These are phyloP conservation scores for Strigops habroptila DNA, from an alignment of 2,113 vertebrate species.

Conservation along the genomic window DNA sequence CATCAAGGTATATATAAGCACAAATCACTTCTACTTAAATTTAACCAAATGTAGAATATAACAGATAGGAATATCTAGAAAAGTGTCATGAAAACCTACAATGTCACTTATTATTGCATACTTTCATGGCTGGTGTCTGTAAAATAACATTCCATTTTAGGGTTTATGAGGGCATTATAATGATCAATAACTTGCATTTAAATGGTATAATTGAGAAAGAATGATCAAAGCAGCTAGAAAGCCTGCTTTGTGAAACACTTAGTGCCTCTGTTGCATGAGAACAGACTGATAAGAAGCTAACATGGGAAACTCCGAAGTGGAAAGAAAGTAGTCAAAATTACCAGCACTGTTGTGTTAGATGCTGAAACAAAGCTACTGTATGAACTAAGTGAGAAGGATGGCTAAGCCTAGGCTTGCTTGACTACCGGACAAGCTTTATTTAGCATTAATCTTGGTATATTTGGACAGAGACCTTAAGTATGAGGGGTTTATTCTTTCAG, in stretches of 20 bases:
- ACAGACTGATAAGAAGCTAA: background rate
- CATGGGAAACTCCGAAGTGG: background rate
- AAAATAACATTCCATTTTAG: background rate
- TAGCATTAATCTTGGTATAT: background rate
- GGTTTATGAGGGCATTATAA: background rate
- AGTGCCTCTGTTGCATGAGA: background rate
- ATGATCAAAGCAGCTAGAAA: background rate
- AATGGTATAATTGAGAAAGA: background rate
- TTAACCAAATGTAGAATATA: background rate
- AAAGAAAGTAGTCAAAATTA: background rate
- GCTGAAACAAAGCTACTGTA: background rate
- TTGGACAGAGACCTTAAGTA: background rate
- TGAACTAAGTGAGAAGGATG: background rate
- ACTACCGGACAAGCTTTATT: background rate
- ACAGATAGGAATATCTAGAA: background rate
- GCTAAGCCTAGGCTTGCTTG: background rate
- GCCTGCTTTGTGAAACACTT: background rate
- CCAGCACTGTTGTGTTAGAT: background rate
- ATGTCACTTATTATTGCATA: background rate
- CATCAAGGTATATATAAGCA: background rate
- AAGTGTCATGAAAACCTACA: background rate
- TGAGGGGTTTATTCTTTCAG: background rate
- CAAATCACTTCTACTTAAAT: background rate
- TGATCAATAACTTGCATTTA: background rate
- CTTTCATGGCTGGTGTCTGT: background rate